These are phyloP conservation scores for Pangasius djambal DNA, from an alignment of 2,797 vertebrate species.

Conservation along the genomic window DNA sequence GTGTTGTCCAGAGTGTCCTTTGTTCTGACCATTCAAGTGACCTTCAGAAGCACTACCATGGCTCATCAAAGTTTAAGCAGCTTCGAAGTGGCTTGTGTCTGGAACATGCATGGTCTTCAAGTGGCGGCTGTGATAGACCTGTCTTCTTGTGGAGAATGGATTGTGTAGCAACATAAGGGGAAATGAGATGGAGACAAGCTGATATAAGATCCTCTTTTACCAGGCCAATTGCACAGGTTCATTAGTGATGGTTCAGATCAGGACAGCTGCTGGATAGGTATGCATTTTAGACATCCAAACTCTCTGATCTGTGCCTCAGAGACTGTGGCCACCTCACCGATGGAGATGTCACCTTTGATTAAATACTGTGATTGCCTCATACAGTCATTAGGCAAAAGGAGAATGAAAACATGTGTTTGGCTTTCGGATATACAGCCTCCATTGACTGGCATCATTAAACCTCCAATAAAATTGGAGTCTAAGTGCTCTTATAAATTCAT, in stretches of 20 bases:
- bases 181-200: constrained; percentile 44
- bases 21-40: constrained; percentile 53
- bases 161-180: constrained; percentile 46
- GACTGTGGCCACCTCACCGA: constrained; percentile 16
- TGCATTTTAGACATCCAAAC: constrained; percentile 13
- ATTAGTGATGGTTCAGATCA: constrained; percentile 13
- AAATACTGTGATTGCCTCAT: constrained; percentile 63
- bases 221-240: constrained; percentile 21
- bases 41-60: constrained; percentile 66
- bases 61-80: constrained; percentile 58
- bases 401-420: constrained; percentile 72
- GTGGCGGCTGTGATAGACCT: constrained; percentile 35
- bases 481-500: constrained; percentile 68
- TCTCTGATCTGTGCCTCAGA: constrained; percentile 29
- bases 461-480: constrained; percentile 66
- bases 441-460: constrained; percentile 69
- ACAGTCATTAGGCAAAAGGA: constrained; percentile 67
- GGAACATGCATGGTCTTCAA: constrained; percentile 38
- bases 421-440: constrained; percentile 66
- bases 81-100: constrained; percentile 38
- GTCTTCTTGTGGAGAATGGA: constrained; percentile 49
- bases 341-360: constrained; percentile 65
- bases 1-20: background rate
- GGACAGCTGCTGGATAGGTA: constrained; percentile 19
- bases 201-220: constrained; percentile 26